These are phyloP conservation scores for Rhagologus leucostigma DNA, from an alignment of 2,113 vertebrate genomes.

Conservation along the genomic window DNA sequence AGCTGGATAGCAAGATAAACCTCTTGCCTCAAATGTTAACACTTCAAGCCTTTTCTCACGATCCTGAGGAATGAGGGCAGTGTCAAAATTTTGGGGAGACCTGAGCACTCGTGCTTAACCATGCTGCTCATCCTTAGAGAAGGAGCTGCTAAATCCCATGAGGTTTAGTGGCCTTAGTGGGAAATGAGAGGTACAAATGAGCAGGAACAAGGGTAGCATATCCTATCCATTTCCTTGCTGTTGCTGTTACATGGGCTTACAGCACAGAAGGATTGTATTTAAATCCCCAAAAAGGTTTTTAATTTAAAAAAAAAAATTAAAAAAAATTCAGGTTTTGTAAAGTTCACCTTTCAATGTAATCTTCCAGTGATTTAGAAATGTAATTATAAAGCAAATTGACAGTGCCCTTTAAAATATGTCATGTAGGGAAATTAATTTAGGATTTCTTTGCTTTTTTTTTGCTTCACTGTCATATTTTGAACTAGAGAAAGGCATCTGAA, in stretches of 20 bases:
- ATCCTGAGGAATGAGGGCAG: not conserved
- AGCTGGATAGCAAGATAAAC: constrained; percentile 18
- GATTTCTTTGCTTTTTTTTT: not conserved
- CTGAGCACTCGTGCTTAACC: not conserved
- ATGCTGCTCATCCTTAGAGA: not conserved
- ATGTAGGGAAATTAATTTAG: constrained; percentile 58
- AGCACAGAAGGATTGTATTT: constrained; percentile 3
- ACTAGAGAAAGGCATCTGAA: not conserved
- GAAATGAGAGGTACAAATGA: constrained; percentile 12
- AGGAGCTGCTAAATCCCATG: not conserved
- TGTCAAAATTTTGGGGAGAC: not conserved
- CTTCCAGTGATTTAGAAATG: constrained; percentile 59
- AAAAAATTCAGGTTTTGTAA: constrained; percentile 49
- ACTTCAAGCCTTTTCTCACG: not conserved
- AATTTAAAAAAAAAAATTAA: not conserved
- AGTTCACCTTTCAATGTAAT: constrained; percentile 60
- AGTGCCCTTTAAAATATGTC: constrained; percentile 65
- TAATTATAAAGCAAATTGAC: constrained; percentile 61
- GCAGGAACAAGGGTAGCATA: not conserved
- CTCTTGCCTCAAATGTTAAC: constrained; percentile 20
- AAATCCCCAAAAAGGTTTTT: constrained; percentile 49
- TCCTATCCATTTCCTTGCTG: not conserved
- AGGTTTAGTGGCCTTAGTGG: not conserved
- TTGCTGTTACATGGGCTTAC: constrained; percentile 10
- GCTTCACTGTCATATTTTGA: not conserved